These are phyloP conservation scores for Trissolcus basalis DNA, from an alignment of 1,140 invertebrate species.

Conservation along the genomic window DNA sequence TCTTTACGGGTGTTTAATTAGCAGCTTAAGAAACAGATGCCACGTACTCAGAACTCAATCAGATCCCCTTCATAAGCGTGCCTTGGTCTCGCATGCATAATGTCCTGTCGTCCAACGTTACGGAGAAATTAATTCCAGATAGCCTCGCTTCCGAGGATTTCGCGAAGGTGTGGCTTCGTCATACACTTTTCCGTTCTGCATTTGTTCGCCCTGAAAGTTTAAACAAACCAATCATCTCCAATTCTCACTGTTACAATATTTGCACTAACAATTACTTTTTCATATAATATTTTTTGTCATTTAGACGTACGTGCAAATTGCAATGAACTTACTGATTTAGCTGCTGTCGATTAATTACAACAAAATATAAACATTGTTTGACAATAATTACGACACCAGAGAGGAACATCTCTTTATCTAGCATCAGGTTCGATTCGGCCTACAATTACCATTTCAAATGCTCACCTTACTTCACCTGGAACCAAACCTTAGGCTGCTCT, in stretches of 20 bases:
- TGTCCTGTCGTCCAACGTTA: slow-evolving; percentile 62
- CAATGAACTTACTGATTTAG: no score
- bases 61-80: slow-evolving; percentile 75
- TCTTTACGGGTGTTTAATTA: slow-evolving; percentile 75
- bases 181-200: slow-evolving; percentile 30
- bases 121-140: slow-evolving; percentile 58
- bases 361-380: slow-evolving; percentile 10
- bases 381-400: slow-evolving; percentile 50
- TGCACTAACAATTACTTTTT: not conserved
- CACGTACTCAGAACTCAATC: slow-evolving; percentile 76
- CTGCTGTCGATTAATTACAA: slow-evolving; percentile 8
- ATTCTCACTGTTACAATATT: not conserved
- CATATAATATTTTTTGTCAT: no score
- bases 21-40: slow-evolving; percentile 74
- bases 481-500: slow-evolving; percentile 64
- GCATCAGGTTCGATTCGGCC: slow-evolving; percentile 65
- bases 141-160: slow-evolving; percentile 56
- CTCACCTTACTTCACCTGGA: slow-evolving; percentile 69
- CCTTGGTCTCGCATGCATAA: slow-evolving; percentile 72
- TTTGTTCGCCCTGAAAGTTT: slow-evolving; percentile 3
- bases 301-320: no score
- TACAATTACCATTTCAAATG: slow-evolving; percentile 75
- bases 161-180: slow-evolving; percentile 47
- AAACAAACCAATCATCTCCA: slow-evolving; percentile 8
- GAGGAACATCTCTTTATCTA: slow-evolving; percentile 69